These are phyloP conservation scores for Parascotia fuliginaria DNA, from an alignment of 2,888 invertebrate species.

Conservation along the genomic window DNA sequence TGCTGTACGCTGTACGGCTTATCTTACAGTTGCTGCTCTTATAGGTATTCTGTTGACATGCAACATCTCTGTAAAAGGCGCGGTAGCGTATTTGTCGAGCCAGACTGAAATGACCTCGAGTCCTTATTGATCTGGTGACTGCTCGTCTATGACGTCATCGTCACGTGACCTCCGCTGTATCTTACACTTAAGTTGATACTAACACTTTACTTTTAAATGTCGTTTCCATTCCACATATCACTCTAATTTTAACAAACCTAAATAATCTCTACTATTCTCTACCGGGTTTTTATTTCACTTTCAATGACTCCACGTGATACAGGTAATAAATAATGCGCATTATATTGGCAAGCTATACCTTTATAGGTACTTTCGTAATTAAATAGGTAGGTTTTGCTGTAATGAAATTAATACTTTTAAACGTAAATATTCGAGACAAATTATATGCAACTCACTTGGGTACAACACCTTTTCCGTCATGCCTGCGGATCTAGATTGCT, in stretches of 20 bases:
- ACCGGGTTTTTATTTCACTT: background rate
- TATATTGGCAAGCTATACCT: too few species aligned
- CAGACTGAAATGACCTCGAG: conserved; percentile 75
- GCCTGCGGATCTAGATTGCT: conserved; percentile 86
- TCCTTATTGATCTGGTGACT: conserved; percentile 79
- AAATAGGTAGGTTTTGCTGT: too few species aligned
- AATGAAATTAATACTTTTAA: too few species aligned
- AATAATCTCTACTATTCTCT: background rate
- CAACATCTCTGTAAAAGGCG: conserved; percentile 51
- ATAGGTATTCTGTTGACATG: too few species aligned
- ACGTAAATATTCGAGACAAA: too few species aligned
- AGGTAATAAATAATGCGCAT: background rate
- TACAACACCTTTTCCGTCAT: conserved; percentile 93
- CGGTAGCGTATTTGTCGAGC: conserved; percentile 56
- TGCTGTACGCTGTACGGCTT: too few species aligned
- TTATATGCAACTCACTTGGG: conserved; percentile 88
- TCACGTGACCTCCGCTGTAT: conserved; percentile 57
- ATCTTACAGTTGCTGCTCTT: too few species aligned
- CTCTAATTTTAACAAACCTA: too few species aligned
- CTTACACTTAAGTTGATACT: conserved; percentile 15
- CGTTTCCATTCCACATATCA: conserved; percentile 39
- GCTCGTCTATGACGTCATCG: conserved; percentile 67
- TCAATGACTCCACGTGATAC: background rate
- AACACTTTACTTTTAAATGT: conserved; percentile 33
- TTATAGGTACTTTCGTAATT: too few species aligned